These are phyloP conservation scores for Helarctos malayanus DNA, from an alignment of 2,797 vertebrate species.

Conservation along the genomic window DNA sequence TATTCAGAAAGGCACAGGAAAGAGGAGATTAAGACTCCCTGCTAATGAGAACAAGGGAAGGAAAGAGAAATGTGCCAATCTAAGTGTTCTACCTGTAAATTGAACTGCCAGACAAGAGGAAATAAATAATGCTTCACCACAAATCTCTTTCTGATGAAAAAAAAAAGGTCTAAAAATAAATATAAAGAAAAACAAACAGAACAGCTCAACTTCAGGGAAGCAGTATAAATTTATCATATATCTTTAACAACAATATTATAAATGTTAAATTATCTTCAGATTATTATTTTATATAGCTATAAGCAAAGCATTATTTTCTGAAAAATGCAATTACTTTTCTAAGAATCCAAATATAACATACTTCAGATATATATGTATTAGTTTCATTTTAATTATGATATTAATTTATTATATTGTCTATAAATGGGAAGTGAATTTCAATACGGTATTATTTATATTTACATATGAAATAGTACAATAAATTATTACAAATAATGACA, in stretches of 20 bases:
- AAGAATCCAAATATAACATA: conserved; percentile 19
- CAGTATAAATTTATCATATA: not conserved
- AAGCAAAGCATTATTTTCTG: not conserved
- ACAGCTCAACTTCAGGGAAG: not conserved
- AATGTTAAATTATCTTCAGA: conserved; percentile 31
- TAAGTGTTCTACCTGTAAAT: conserved; percentile 70
- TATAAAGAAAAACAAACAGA: conserved; percentile 7
- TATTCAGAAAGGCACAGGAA: conserved; percentile 82
- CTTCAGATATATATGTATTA: not conserved
- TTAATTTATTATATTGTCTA: not conserved
- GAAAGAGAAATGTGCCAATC: conserved; percentile 79
- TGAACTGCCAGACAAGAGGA: conserved; percentile 78
- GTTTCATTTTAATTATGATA: conserved; percentile 29
- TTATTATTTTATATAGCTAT: not conserved
- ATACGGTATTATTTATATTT: conserved; percentile 23
- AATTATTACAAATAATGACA: not conserved
- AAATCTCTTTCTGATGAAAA: conserved; percentile 57
- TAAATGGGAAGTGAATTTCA: not conserved
- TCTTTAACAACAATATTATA: conserved; percentile 50
- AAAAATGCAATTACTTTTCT: conserved; percentile 10
- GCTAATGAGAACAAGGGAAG: conserved; percentile 83
- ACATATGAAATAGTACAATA: not conserved
- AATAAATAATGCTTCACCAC: conserved; percentile 78
- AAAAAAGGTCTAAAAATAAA: conserved; percentile 73
- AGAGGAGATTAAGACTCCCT: conserved; percentile 80